A percentile compares a stretch with the other conserved stretches of the same genome.
These are phyloP conservation scores for Papilio glaucus DNA, from an alignment of 1,140 invertebrate genomes.

Conservation along the genomic window DNA sequence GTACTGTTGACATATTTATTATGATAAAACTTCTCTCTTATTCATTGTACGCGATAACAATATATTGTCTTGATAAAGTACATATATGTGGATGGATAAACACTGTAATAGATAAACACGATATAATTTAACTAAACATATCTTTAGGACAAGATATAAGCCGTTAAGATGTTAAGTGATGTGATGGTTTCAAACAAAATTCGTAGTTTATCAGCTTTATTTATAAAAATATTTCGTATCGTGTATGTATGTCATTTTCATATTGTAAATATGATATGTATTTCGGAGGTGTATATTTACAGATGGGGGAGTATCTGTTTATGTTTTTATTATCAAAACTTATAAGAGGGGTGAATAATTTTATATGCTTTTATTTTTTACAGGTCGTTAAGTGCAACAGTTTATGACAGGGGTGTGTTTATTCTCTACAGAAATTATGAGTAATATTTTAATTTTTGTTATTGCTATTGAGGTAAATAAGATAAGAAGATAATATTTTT, in stretches of 20 bases:
- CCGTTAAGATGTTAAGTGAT: neutral
- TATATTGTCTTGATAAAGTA: too few species aligned
- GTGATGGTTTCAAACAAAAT: neutral
- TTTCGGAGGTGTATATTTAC: neutral
- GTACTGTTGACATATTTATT: neutral
- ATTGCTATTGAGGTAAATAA: neutral
- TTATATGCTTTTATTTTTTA: constrained; percentile 22
- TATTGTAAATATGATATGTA: constrained; percentile 2
- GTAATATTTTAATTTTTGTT: constrained; percentile 2
- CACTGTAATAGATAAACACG: too few species aligned
- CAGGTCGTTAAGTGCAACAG: constrained; percentile 29
- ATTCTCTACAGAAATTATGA: constrained; percentile 6
- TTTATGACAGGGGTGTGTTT: constrained; percentile 35
- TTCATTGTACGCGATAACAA: too few species aligned
- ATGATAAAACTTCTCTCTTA: too few species aligned
- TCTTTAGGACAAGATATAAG: neutral
- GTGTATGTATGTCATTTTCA: neutral
- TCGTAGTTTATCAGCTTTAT: neutral
- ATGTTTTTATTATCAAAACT: constrained; percentile 31
- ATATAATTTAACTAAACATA: neutral
- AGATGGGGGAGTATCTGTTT: constrained; percentile 22
- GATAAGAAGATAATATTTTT: neutral
- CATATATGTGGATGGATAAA: too few species aligned
- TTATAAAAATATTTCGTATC: neutral
- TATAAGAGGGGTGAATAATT: constrained; percentile 35